Conservation (phyloP, 2,113 vertebrate genomes). For the Cervus canadensis region DNA sequence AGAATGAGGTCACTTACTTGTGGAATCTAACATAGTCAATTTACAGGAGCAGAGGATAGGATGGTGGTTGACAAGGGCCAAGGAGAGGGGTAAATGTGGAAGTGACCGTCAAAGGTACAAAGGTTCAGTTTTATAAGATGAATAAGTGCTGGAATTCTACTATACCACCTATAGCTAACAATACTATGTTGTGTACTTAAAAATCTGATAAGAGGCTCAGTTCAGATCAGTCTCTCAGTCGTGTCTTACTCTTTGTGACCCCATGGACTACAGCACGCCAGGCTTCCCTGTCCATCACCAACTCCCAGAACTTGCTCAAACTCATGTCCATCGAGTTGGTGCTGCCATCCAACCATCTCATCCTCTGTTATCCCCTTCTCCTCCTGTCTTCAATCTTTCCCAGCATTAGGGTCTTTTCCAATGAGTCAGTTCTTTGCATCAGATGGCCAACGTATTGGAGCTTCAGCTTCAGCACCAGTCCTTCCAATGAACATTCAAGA, state of each 20-base stretch:
- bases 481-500: neutral
- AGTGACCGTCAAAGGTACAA: neutral
- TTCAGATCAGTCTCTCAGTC: neutral
- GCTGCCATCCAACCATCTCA: neutral
- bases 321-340: neutral
- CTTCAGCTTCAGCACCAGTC: neutral
- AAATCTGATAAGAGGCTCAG: neutral
- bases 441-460: fast-evolving
- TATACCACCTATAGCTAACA: neutral
- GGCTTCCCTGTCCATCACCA: neutral
- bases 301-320: neutral
- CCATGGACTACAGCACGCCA: neutral
- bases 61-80: neutral
- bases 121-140: neutral
- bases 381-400: neutral
- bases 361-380: neutral
- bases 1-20: neutral
- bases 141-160: neutral
- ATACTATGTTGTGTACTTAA: neutral
- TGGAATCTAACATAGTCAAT: neutral
- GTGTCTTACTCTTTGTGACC: neutral
- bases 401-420: neutral
- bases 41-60: neutral
- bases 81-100: neutral
- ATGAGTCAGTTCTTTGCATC: neutral